Evolutionary conservation across 2,113 vertebrate genomes (phyloP).

Genomic region (Eulemur macaco): DNA sequence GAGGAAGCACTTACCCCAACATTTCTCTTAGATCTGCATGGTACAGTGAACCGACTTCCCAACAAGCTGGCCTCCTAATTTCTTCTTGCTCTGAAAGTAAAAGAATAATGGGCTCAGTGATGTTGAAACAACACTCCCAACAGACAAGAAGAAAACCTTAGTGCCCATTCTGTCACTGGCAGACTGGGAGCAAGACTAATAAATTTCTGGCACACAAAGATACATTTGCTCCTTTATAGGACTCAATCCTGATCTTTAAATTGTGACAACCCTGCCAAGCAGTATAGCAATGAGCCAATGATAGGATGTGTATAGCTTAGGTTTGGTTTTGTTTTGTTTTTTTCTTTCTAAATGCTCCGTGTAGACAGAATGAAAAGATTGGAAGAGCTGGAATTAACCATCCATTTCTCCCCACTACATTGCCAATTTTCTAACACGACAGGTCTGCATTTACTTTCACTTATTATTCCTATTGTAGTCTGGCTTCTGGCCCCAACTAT

Average conservation of each 20-base stretch:
- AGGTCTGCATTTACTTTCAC: background rate
- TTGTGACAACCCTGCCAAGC: conserved; percentile 30
- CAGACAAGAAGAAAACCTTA: conserved; percentile 58
- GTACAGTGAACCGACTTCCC: background rate
- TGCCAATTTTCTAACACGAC: background rate
- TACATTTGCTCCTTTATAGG: conserved; percentile 41
- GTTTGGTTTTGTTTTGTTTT: background rate
- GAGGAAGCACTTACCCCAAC: background rate
- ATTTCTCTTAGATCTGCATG: background rate
- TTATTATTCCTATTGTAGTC: background rate
- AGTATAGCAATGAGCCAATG: conserved; percentile 1
- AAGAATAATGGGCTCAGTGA: conserved; percentile 64
- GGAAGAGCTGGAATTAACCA: background rate
- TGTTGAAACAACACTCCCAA: conserved; percentile 57
- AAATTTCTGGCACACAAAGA: conserved; percentile 49
- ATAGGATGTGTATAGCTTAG: background rate
- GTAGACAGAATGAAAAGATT: background rate
- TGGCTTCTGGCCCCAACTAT: background rate
- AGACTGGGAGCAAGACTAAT: conserved; percentile 70
- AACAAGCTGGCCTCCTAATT: conserved; percentile 23
- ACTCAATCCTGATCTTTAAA: conserved; percentile 66
- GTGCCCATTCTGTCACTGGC: conserved; percentile 48
- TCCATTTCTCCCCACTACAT: background rate
- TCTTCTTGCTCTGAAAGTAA: conserved; percentile 64
- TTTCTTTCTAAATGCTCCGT: background rate